Evolutionary conservation across 2,113 vertebrate genomes (phyloP), one percentile per base, ranked within the genome.

Genomic region (Collichthys lucidus): DNA sequence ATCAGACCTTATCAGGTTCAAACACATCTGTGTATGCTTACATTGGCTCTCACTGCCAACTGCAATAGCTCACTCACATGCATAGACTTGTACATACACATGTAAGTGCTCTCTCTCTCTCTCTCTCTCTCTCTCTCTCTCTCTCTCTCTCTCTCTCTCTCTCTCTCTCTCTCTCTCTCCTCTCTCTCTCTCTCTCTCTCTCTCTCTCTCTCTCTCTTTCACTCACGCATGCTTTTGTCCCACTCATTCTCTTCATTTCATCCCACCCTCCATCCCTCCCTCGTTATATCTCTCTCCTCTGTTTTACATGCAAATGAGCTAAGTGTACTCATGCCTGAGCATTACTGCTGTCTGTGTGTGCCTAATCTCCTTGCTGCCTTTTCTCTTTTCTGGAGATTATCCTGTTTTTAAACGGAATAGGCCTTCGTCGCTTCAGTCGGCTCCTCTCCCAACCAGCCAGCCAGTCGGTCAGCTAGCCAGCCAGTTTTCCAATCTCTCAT

Each of bases 261-360:
- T 88, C 77, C 52, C 55, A 77, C 67, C 17, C 83, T 84, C 77
- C 71, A 83, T 88, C 69, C 82, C 80, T 84, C 84, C 82, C 69
- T 90, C 75, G 83, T 83, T 85, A 80, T 81, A 88, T 92, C 80
- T 80, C 80, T 90, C 77, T 70, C 66, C 70, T 86, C 88, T 94
- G 83, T 91, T 94, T 93, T 92, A 91, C 89, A 92, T 94, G 92
- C 89, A 93, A 94, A 94, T 93, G 85, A 92, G 91, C 84, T 67
- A 85, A 88, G 90, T 86, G 90, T 90, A 84, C 89, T 92, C 86
- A 86, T 87, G 88, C 79, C n/a, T 79, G 66, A 89, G 90, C 88
- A 87, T 92, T 89, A 86, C 89, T 55, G 67, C 91, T 86, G 78
- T 91, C 91, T 86, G 78, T 91, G 89, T 92, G 92, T 88, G 85